A percentile compares a stretch with the other conserved stretches of the same genome.
Evolutionary conservation across 2,888 invertebrate species (phyloP).

Genomic region (Agelastica alni): DNA sequence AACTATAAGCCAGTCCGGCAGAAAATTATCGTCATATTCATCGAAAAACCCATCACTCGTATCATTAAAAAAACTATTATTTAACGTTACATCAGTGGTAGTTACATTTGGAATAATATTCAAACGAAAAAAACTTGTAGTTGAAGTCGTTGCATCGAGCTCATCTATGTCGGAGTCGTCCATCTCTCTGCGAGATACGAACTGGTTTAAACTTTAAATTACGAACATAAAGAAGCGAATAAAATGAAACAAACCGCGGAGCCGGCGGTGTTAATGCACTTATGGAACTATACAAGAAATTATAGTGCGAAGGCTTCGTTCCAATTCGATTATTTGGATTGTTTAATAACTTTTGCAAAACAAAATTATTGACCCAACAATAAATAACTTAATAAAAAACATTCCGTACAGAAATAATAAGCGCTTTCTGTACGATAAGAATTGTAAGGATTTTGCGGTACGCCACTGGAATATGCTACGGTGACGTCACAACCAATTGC

Average conservation of each 20-base stretch:
- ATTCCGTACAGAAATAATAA: too few relatives aligned
- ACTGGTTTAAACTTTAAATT: conserved; percentile 22
- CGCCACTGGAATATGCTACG: too few relatives aligned
- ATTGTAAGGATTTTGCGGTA: too few relatives aligned
- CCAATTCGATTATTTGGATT: too few relatives aligned
- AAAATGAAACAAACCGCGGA: conserved; percentile 20
- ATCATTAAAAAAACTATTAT: conserved; percentile 8
- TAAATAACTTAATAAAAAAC: too few relatives aligned
- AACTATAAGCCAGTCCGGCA: conserved; percentile 41
- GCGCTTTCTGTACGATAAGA: too few relatives aligned
- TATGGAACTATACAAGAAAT: neutral
- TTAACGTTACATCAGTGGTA: neutral
- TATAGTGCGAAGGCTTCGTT: neutral
- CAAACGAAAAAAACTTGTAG: neutral
- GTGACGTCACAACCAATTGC: too few relatives aligned
- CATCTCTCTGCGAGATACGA: conserved; percentile 11
- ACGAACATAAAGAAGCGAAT: conserved; percentile 23
- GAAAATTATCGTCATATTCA: conserved; percentile 9
- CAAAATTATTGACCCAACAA: too few relatives aligned
- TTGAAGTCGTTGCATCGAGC: neutral
- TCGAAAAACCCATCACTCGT: conserved; percentile 16
- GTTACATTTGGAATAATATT: neutral
- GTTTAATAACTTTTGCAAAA: too few relatives aligned
- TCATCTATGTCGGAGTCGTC: conserved; percentile 7
- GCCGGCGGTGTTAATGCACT: conserved; percentile 30